Evolutionary conservation across 1,140 invertebrate species (phyloP).

Genomic region (Euglossa dilemma): DNA sequence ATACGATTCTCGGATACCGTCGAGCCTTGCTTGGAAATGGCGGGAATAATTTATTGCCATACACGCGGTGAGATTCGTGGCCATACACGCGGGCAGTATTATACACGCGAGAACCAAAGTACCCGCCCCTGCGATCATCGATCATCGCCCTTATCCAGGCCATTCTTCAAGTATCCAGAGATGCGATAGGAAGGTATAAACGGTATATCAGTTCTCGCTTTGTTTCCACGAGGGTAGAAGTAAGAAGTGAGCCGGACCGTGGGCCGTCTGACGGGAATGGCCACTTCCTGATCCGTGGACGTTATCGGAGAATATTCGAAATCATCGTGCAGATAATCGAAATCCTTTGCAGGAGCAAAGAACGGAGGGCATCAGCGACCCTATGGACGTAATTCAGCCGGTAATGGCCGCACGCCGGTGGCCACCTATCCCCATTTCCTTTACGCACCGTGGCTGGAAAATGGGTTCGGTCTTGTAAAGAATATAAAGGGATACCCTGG

Average conservation of each 20-base stretch:
- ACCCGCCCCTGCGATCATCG: not conserved
- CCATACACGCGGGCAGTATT: no score
- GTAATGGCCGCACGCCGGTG: conserved; percentile 47
- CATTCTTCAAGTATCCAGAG: not conserved
- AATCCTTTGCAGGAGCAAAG: conserved; percentile 23
- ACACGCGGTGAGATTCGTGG: no score
- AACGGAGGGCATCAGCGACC: conserved; percentile 1
- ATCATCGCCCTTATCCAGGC: not conserved
- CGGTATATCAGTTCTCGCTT: conserved; percentile 28
- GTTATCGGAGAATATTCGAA: conserved; percentile 60
- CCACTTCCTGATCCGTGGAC: conserved; percentile 1
- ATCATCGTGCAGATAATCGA: conserved; percentile 61
- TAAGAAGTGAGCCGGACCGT: not conserved
- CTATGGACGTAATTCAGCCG: conserved; percentile 52
- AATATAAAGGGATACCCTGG: conserved; percentile 48
- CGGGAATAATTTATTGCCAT: no score
- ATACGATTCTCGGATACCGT: no score
- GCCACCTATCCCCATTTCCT: conserved; percentile 1
- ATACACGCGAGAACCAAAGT: not conserved
- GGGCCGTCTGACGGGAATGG: not conserved
- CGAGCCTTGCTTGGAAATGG: no score
- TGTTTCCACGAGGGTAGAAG: conserved; percentile 7
- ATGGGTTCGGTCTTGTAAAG: conserved; percentile 54
- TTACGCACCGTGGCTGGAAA: conserved; percentile 56
- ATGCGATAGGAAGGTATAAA: not conserved